Percentiles rank a stretch among this genome's conserved stretches.
Conservation (phyloP, 2,113 vertebrate species). For the Fregata magnificens region DNA sequence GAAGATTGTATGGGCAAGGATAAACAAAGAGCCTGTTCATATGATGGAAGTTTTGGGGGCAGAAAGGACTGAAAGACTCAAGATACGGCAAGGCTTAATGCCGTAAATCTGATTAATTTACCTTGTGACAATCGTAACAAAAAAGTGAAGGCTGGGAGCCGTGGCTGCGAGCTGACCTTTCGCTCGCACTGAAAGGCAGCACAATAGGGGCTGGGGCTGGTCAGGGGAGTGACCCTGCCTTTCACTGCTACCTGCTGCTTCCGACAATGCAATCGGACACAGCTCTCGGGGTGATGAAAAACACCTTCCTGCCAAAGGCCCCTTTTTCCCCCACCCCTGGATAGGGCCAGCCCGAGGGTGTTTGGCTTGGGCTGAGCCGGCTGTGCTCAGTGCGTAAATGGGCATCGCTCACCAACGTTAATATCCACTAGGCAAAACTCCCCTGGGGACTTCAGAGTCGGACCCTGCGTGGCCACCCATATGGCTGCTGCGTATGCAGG, state of each 20-base stretch:
- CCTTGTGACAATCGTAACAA: slow-evolving; percentile 81
- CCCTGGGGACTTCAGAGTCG: neutral
- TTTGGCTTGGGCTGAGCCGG: neutral
- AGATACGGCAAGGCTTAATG: slow-evolving; percentile 70
- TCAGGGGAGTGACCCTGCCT: slow-evolving; percentile 75
- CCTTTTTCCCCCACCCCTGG: slow-evolving; percentile 6
- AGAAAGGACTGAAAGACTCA: slow-evolving; percentile 67
- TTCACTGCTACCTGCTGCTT: slow-evolving; percentile 94
- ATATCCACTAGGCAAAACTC: neutral
- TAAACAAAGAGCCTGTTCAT: slow-evolving; percentile 57
- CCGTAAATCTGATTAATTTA: slow-evolving; percentile 82
- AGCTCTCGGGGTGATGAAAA: slow-evolving; percentile 89
- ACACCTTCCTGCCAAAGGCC: slow-evolving; percentile 54
- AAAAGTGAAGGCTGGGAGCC: slow-evolving; percentile 80
- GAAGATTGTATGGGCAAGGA: slow-evolving; percentile 16
- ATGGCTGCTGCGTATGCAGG: neutral
- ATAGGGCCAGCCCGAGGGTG: neutral
- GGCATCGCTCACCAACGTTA: neutral
- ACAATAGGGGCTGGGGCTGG: slow-evolving; percentile 78
- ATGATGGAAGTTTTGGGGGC: slow-evolving; percentile 12
- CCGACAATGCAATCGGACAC: slow-evolving; percentile 89
- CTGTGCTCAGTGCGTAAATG: neutral
- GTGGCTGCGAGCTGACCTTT: slow-evolving; percentile 87
- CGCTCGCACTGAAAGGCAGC: slow-evolving; percentile 72
- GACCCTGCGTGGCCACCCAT: fast-evolving